Evolutionary conservation across 2,113 vertebrate genomes (phyloP), one percentile per base, ranked within the genome.

Genomic region (Callocephalon fimbriatum): DNA sequence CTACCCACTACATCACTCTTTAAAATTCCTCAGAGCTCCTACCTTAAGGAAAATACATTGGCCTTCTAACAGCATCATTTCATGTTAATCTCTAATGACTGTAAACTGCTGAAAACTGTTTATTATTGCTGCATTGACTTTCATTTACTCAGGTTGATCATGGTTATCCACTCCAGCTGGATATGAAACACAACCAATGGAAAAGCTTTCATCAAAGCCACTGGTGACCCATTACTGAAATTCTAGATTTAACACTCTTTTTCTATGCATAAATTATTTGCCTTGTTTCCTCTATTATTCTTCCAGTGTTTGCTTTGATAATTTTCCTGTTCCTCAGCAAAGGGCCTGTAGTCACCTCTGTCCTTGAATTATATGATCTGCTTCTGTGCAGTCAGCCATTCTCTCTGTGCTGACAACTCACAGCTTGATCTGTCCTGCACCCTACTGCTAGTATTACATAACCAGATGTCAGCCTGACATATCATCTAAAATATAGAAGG

Each of bases 381-480:
- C 50, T 92, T 80, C 63, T 65, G 82, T 79, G 72, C 85, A 95
- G 59, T 77, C 92, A 97, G 32, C 63, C 90, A 77, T 86, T 32
- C 67, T 88, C 77, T 92, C 67, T 59, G 47, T 47, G 88, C 78
- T 92, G 92, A 90, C 85, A 86, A 73, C 40, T 93, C 95, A 86
- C 95, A 95, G 93, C 90, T 93, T 94, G 95, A 86, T 50, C 44
- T 93, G 90, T 70, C 62, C 90, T 93, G 81, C 82, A 95, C 85
- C 86, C 90, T 90, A 88, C 92, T 77, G 85, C 59, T 95, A 67
- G 29, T 31, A 79, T 58, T 81, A 78, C 61, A 81, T 44, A 93
- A 38, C 54, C 93, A 96, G 91, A 88, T 93, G 93, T 95, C 91
- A 77, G 72, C 86, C 78, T 77, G 92, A 90, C 73, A 50, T 12